Conservation (phyloP, 2,888 invertebrate species). For the Iphiclides podalirius region DNA sequence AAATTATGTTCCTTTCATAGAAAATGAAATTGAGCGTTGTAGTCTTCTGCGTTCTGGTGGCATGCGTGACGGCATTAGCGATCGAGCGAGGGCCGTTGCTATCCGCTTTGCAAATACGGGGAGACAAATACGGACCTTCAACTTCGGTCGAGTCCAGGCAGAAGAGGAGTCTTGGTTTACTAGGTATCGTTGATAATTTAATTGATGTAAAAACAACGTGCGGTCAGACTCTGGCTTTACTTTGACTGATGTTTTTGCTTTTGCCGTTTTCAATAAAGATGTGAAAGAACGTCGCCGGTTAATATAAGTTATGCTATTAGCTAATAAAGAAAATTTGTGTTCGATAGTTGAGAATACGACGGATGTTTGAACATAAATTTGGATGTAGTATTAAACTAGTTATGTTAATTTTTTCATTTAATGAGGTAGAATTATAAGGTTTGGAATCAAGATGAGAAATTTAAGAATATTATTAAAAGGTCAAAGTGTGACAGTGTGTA, state of each 20-base stretch:
- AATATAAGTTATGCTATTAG: too few species aligned
- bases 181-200: too few species aligned
- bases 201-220: too few species aligned
- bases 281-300: too few species aligned
- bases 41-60: constrained; percentile 48
- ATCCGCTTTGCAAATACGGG: constrained; percentile 40
- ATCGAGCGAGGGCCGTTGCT: constrained; percentile 46
- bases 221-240: too few species aligned
- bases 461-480: background rate
- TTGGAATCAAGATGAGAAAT: background rate
- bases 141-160: constrained; percentile 39
- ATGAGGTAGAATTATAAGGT: background rate
- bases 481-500: too few species aligned
- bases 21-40: constrained; percentile 46
- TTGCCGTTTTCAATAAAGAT: too few species aligned
- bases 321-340: too few species aligned
- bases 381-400: too few species aligned
- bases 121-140: constrained; percentile 16
- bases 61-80: constrained; percentile 48
- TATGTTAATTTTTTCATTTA: background rate
- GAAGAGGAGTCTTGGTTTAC: constrained; percentile 51
- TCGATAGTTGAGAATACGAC: too few species aligned
- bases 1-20: constrained; percentile 2
- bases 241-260: too few species aligned
- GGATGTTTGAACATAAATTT: too few species aligned